These are phyloP conservation scores for Micropoecilia bifurca DNA, from an alignment of 2,797 vertebrate species.

Conservation along the genomic window DNA sequence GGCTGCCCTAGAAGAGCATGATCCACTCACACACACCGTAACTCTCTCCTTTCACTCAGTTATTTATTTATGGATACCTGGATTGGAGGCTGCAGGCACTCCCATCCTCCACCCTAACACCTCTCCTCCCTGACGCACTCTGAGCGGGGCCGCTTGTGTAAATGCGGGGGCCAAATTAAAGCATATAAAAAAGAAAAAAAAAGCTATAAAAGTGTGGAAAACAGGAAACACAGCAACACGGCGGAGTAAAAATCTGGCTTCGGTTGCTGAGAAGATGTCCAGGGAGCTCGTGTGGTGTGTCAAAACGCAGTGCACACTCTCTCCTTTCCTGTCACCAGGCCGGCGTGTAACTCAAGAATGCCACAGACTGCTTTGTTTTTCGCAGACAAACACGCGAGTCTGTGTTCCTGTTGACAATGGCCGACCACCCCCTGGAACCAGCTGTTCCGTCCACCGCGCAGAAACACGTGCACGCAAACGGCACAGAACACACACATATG, in stretches of 20 bases:
- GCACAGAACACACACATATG: conserved; percentile 40
- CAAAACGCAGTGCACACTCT: conserved; percentile 55
- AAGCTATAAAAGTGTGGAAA: conserved; percentile 31
- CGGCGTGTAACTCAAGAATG: conserved; percentile 60
- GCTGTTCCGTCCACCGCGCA: conserved; percentile 72
- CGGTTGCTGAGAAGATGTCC: conserved; percentile 56
- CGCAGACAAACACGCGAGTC: conserved; percentile 69
- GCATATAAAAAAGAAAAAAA: neutral
- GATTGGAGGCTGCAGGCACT: conserved; percentile 70
- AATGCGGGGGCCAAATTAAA: conserved; percentile 43
- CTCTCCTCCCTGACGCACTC: conserved; percentile 37
- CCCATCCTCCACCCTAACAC: conserved; percentile 60
- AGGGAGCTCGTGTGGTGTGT: conserved; percentile 49
- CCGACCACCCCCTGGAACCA: conserved; percentile 75
- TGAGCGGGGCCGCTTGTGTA: conserved; percentile 46
- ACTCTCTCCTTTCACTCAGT: conserved; percentile 67
- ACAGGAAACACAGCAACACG: conserved; percentile 24
- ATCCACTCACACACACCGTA: conserved; percentile 52
- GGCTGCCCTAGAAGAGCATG: conserved; percentile 72
- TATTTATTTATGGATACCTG: conserved; percentile 79
- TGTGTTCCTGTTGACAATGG: conserved; percentile 78
- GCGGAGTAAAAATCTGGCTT: conserved; percentile 38
- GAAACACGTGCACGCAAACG: conserved; percentile 58
- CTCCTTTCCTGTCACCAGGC: conserved; percentile 42
- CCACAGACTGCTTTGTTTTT: conserved; percentile 72